Percentiles rank a stretch among this genome's conserved stretches.
phyloP scores from a whole-genome alignment of 1,140 invertebrate species.

The Lepidurus arcticus region DNA sequence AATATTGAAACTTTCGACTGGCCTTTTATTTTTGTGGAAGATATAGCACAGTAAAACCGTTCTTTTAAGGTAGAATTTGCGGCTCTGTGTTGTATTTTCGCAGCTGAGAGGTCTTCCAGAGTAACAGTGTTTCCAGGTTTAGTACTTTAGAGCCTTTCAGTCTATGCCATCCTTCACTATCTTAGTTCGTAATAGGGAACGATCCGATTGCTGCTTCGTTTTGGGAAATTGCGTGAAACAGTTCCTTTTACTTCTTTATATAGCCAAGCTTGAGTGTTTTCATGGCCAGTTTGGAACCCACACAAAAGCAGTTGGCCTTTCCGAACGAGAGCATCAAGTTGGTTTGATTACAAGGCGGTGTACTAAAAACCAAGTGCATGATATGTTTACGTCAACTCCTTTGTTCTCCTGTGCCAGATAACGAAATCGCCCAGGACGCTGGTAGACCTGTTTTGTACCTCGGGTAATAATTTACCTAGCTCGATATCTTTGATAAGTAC shows the following conservation, averaged over 20 bases:
- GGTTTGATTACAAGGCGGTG: not conserved
- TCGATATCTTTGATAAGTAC: not conserved
- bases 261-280: slow-evolving; percentile 1
- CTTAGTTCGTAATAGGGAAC: no score
- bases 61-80: no score
- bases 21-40: no score
- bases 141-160: no score
- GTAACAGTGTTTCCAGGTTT: no score
- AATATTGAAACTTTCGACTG: no score
- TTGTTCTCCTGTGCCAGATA: not conserved
- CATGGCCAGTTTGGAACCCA: slow-evolving; percentile 3
- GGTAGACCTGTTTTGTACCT: not conserved
- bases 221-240: not conserved
- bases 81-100: no score
- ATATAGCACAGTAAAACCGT: no score
- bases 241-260: not conserved
- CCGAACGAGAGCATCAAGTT: not conserved
- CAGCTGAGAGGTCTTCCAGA: no score
- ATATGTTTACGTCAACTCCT: not conserved
- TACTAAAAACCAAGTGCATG: slow-evolving; percentile 14
- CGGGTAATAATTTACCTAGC: not conserved
- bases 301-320: not conserved
- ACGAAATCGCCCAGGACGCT: not conserved
- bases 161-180: no score
- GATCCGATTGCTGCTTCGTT: no score